A percentile compares a stretch with the other conserved stretches of the same genome.
phyloP scores from a whole-genome alignment of 64 coral and sea anemone genomes.

The Montipora efflorescens region DNA sequence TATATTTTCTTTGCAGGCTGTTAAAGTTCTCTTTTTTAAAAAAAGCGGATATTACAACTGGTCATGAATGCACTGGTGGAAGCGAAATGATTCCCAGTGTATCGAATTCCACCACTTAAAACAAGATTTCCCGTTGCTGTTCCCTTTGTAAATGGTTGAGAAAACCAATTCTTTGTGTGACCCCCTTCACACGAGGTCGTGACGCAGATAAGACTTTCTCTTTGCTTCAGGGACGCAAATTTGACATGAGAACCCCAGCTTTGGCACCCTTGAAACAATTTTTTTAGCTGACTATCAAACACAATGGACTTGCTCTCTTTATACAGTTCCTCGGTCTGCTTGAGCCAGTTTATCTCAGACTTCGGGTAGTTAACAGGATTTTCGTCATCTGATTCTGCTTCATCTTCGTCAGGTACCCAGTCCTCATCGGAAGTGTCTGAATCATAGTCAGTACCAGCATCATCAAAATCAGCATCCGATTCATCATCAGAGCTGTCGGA shows the following conservation, averaged over 20 bases:
- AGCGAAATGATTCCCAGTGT: background rate
- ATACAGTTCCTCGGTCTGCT: slow-evolving; percentile 24
- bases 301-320: slow-evolving; percentile 20
- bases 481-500: background rate
- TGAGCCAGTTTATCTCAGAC: slow-evolving; percentile 37
- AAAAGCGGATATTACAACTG: background rate
- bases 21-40: background rate
- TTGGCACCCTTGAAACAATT: slow-evolving; percentile 26
- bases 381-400: slow-evolving; percentile 42
- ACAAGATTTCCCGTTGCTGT: slow-evolving; percentile 14
- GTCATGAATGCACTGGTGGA: slow-evolving; percentile 2
- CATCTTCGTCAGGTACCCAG: slow-evolving; percentile 49
- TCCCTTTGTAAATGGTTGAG: slow-evolving; percentile 11
- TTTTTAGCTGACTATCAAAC: background rate
- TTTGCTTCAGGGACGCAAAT: background rate
- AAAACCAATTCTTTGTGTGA: slow-evolving; percentile 12
- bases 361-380: slow-evolving; percentile 2
- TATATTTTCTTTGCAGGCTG: background rate
- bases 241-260: background rate
- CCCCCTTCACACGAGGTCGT: background rate
- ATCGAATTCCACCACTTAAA: background rate
- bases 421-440: slow-evolving; percentile 15
- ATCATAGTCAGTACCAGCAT: slow-evolving; percentile 6
- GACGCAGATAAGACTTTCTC: background rate
- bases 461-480: background rate